Evolutionary conservation across 2,888 invertebrate genomes (phyloP).

Genomic region (Keiferia lycopersicella): DNA sequence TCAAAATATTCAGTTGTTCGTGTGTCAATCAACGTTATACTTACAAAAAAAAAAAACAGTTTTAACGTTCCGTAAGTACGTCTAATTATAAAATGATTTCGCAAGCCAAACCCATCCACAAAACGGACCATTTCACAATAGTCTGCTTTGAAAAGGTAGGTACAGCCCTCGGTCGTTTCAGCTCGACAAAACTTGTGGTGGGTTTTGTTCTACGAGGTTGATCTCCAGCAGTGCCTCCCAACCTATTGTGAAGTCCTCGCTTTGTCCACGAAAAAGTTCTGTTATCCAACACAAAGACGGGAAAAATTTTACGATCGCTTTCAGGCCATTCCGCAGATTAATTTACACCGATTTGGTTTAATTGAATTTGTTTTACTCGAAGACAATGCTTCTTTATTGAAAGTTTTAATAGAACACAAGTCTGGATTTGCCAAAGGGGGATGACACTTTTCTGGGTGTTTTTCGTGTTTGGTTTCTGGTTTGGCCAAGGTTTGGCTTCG

Average conservation of each 20-base stretch:
- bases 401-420: conserved; percentile 26
- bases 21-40: no score
- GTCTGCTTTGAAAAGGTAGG: conserved; percentile 22
- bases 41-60: no score
- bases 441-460: neutral
- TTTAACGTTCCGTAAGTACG: no score
- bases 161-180: conserved; percentile 29
- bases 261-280: conserved; percentile 53
- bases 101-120: conserved; percentile 15
- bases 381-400: conserved; percentile 19
- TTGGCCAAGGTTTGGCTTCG: neutral
- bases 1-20: no score
- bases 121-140: conserved; percentile 28
- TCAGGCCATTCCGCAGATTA: conserved; percentile 39
- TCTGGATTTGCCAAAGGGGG: neutral
- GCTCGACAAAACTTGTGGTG: conserved; percentile 45
- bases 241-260: conserved; percentile 50
- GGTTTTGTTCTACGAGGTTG: conserved; percentile 58
- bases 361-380: conserved; percentile 22
- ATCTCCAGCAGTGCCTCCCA: conserved; percentile 43
- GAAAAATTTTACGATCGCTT: conserved; percentile 38
- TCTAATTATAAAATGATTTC: conserved; percentile 10
- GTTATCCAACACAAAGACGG: conserved; percentile 38
- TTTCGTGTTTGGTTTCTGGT: neutral
- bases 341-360: conserved; percentile 32